Percentiles rank a stretch among this genome's conserved stretches.
phyloP scores from a whole-genome alignment of 1,140 invertebrate species.

The Cydia amplana region DNA sequence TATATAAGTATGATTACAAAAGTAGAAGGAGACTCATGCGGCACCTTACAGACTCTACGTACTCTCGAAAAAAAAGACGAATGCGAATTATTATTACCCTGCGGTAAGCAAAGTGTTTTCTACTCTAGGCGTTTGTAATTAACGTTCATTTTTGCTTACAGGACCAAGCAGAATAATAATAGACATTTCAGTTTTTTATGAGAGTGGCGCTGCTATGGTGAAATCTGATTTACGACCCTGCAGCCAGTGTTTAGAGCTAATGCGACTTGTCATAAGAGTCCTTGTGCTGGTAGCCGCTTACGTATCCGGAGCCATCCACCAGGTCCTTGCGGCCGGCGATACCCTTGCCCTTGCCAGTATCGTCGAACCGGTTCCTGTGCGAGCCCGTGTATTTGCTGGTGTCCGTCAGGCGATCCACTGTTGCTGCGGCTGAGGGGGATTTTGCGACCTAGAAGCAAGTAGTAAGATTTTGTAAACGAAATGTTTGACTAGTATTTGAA shows the following conservation, averaged over 20 bases:
- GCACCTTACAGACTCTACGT: too few relatives aligned
- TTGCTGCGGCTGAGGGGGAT: conserved; percentile 82
- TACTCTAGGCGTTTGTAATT: background rate
- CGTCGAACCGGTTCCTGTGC: conserved; percentile 93
- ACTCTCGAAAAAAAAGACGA: too few relatives aligned
- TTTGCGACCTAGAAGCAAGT: conserved; percentile 79
- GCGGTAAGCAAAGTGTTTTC: background rate
- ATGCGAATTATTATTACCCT: too few relatives aligned
- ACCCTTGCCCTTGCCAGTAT: conserved; percentile 92
- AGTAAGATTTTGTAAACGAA: too few relatives aligned
- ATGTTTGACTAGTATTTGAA: too few relatives aligned
- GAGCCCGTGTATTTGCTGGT: conserved; percentile 94
- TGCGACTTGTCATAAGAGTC: conserved; percentile 85
- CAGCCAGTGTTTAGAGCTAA: conserved; percentile 8
- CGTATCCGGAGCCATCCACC: conserved; percentile 90
- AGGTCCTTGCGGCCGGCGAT: conserved; percentile 91
- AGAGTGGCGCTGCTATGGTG: background rate
- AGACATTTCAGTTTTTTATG: background rate
- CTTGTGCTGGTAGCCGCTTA: conserved; percentile 93
- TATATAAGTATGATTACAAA: too few relatives aligned
- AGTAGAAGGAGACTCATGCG: too few relatives aligned
- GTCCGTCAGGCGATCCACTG: conserved; percentile 93
- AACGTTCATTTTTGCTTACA: background rate
- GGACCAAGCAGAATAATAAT: conserved; percentile 12
- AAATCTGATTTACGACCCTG: background rate